Conservation (phyloP, 2,888 invertebrate genomes). For the Tolmerus cingulatus region DNA sequence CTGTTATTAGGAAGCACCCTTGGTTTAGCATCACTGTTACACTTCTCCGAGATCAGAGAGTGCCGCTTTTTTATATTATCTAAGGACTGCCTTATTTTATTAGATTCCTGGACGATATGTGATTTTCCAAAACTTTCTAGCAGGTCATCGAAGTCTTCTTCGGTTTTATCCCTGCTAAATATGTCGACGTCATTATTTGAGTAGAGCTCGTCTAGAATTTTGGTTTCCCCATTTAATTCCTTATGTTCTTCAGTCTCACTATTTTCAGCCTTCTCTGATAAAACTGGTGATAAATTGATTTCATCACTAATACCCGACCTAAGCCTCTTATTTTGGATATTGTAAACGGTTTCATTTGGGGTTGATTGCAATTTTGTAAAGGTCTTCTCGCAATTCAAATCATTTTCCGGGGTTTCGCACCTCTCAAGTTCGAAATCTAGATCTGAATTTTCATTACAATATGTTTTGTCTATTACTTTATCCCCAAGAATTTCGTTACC, state of each 20-base stretch:
- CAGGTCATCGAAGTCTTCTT: constrained; percentile 61
- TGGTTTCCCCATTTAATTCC: not conserved
- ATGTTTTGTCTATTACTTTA: not conserved
- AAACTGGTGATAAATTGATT: not conserved
- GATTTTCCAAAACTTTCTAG: constrained; percentile 58
- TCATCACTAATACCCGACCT: not conserved
- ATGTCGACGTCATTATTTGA: not conserved
- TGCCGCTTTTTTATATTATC: constrained; percentile 61
- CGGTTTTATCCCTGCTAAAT: constrained; percentile 50
- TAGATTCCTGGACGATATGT: constrained; percentile 57
- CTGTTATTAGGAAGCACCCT: constrained; percentile 46
- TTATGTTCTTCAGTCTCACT: not conserved
- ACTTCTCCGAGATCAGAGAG: constrained; percentile 35
- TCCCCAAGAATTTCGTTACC: not conserved
- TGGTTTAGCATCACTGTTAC: not conserved
- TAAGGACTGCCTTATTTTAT: constrained; percentile 61
- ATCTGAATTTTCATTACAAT: not conserved
- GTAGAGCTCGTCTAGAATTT: not conserved
- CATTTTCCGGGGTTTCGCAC: not conserved
- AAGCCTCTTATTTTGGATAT: not conserved
- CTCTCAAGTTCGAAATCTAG: not conserved
- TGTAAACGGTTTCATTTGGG: not conserved
- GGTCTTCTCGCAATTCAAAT: not conserved
- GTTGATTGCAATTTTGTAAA: not conserved
- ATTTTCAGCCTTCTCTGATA: not conserved